Percentiles rank a stretch among this genome's conserved stretches.
These are phyloP conservation scores for Scomber colias DNA, from an alignment of 2,113 vertebrate species.

Conservation along the genomic window DNA sequence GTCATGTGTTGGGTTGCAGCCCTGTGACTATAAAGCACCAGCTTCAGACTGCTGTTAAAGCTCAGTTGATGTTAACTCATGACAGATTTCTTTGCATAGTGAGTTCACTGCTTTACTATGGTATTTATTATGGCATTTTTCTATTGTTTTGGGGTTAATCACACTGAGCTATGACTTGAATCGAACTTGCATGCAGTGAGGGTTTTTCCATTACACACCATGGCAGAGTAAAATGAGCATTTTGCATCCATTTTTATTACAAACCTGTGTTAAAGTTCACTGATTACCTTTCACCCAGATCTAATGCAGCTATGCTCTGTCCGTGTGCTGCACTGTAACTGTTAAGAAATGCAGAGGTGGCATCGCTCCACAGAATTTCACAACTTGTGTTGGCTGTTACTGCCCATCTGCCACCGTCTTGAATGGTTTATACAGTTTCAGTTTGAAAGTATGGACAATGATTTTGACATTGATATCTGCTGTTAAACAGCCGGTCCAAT, in stretches of 20 bases:
- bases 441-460: background rate
- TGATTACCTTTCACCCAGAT: conserved; percentile 47
- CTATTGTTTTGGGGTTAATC: too few species aligned
- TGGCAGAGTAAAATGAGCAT: too few species aligned
- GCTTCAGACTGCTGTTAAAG: too few species aligned
- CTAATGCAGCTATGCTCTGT: background rate
- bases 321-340: conserved; percentile 4
- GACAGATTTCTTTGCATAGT: too few species aligned
- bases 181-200: too few species aligned
- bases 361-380: background rate
- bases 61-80: too few species aligned
- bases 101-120: too few species aligned
- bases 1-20: background rate
- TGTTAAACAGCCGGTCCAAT: background rate
- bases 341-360: conserved; percentile 37
- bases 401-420: background rate
- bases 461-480: background rate
- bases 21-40: too few species aligned
- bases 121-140: too few species aligned
- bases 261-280: background rate
- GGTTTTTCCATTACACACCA: too few species aligned
- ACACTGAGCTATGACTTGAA: too few species aligned
- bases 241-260: background rate
- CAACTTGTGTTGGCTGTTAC: background rate
- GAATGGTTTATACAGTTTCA: background rate